A percentile compares a stretch with the other conserved stretches of the same genome.
phyloP scores from a whole-genome alignment of 2,113 vertebrate species.

The Cryptomyrus ogoouensis region DNA sequence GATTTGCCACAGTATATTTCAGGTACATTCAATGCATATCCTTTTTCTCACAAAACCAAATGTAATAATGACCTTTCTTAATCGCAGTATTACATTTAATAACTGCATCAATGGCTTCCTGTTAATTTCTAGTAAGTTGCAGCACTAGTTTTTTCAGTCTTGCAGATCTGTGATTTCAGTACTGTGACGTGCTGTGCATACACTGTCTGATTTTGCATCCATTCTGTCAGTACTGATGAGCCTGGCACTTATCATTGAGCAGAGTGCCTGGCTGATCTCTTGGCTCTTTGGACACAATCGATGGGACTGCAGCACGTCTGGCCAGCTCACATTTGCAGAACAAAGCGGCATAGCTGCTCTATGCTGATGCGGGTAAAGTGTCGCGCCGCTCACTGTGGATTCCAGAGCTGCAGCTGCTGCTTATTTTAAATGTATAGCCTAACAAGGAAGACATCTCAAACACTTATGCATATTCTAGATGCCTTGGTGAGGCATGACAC shows the following conservation, averaged over 20 bases:
- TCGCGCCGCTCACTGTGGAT: neutral
- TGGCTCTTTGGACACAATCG: neutral
- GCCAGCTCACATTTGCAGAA: neutral
- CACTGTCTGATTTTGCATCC: neutral
- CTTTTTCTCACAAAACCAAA: neutral
- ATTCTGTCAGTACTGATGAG: neutral
- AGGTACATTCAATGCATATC: neutral
- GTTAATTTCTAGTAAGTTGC: neutral
- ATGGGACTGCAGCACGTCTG: neutral
- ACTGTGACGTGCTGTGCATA: neutral
- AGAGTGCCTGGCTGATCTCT: neutral
- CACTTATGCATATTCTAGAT: neutral
- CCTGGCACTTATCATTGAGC: neutral
- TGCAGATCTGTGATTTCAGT: neutral
- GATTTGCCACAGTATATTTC: neutral
- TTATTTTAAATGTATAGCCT: conserved; percentile 1
- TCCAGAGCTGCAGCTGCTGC: neutral
- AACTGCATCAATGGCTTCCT: neutral
- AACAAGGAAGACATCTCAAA: neutral
- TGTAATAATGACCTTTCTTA: neutral
- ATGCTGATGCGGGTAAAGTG: neutral
- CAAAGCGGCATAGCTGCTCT: neutral
- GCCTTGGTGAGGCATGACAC: neutral
- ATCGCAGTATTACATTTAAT: neutral
- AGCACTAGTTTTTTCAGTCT: neutral